Base-by-base conservation (phyloP, 2,113 vertebrate species). In the Petaurus breviceps region DNA sequence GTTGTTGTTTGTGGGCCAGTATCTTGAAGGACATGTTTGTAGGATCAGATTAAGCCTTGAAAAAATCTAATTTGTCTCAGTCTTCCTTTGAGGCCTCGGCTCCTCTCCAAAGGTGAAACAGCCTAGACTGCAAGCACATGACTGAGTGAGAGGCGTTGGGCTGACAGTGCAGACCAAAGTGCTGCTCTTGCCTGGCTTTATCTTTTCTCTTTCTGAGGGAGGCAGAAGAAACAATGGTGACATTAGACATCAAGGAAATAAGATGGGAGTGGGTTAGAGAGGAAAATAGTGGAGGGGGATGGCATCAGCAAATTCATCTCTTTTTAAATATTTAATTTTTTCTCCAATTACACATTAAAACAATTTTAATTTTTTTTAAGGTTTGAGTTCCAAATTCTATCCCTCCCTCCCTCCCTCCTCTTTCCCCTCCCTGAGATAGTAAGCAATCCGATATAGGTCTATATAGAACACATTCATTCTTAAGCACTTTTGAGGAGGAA, bases 91-190 rank as follows among this genome's bases (percentile, higher is more conserved):
- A 57, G 49, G 9, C 91, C 90, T 91, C 51, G 94, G 47, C 49
- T 92, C 52, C 53, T n/a, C 54, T 95, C 90, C 90, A 50, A 90
- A 89, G 37, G 26, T 77, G 51, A 94, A 90, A 47, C 91, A 43
- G 92, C 31, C 93, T 37, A 91, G 52, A 47, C 52, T 93, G 61
- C 51, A 28, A 43, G 2, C n/a, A 90, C 57, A 90, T 96, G 31
- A 77, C 89, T 95, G 68, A 55, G 46, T 51, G 3, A 92, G 92
- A 54, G 49, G 26, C 50, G 92, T 84, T 68, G 54, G 91, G 26
- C 47, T 93, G 57, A 92, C 19, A 10, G 37, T 23, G 28, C 26
- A 77, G 31, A 84, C 52, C 53, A 37, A 0, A 7, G 37, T 94
- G 43, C 93, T 77, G 24, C 3, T 28, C 51, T 19, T 95, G 23